Evolutionary conservation across 1,140 invertebrate species (phyloP).

Genomic region (Neoseiulus cucumeris): DNA sequence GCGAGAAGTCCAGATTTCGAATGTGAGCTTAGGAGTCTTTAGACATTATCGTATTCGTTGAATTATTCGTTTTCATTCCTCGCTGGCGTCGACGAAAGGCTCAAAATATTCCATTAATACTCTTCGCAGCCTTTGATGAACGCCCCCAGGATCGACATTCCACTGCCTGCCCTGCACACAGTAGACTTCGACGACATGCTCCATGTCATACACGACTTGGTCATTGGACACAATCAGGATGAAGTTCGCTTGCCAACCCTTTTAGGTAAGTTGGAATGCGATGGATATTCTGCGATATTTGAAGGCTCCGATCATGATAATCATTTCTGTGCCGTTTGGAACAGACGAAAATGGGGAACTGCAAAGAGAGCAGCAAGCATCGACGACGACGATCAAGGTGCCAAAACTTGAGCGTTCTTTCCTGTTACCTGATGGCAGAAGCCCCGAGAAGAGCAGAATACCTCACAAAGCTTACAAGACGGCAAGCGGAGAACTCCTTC

Average conservation of each 20-base stretch:
- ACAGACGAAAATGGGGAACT: background rate
- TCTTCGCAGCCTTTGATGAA: background rate
- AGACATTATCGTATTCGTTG: background rate
- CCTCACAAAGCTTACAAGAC: background rate
- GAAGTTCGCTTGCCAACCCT: background rate
- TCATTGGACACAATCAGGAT: background rate
- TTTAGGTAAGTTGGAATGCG: background rate
- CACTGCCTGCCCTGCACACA: background rate
- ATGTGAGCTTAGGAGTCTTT: slow-evolving; percentile 22
- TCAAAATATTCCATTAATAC: background rate
- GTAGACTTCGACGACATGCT: background rate
- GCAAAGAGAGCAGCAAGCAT: background rate
- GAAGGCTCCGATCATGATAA: background rate
- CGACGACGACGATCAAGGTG: background rate
- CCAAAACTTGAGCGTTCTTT: background rate
- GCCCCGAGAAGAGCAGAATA: background rate
- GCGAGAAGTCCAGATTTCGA: slow-evolving; percentile 45
- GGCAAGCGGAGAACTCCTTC: background rate
- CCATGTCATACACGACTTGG: background rate
- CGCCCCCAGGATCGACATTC: background rate
- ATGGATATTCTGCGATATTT: background rate
- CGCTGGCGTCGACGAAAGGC: background rate
- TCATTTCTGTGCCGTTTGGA: background rate
- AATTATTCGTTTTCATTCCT: background rate
- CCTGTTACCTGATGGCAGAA: background rate